phyloP scores from a whole-genome alignment of 2,797 vertebrate genomes.

The Oreonectes daqikongensis region DNA sequence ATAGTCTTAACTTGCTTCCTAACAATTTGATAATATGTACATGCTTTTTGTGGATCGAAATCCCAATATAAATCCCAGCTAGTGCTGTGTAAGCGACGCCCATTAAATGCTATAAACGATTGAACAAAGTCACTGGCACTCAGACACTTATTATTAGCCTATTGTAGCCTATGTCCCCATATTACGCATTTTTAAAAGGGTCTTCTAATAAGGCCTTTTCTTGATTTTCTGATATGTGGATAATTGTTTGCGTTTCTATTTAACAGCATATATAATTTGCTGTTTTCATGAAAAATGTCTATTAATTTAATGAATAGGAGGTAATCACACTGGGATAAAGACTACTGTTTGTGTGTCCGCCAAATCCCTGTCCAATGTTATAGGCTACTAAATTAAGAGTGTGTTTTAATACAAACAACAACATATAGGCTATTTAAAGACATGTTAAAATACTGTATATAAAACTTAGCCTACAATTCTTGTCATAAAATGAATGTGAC shows the following conservation, averaged over 20 bases:
- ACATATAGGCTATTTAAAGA: neutral
- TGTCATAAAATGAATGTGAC: neutral
- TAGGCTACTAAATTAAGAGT: neutral
- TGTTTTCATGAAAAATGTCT: neutral
- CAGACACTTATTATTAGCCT: slow-evolving; percentile 50
- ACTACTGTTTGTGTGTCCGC: neutral
- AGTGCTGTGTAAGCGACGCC: neutral
- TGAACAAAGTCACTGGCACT: neutral
- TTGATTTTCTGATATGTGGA: neutral
- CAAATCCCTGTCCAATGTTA: neutral
- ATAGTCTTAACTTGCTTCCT: neutral
- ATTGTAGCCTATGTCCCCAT: too few relatives aligned
- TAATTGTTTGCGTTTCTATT: neutral
- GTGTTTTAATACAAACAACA: neutral
- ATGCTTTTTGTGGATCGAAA: neutral
- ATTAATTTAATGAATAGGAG: neutral
- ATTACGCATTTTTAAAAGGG: slow-evolving; percentile 4
- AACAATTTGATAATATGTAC: neutral
- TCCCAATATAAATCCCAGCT: neutral
- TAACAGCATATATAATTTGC: neutral
- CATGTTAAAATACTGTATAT: neutral
- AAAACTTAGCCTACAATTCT: slow-evolving; percentile 9
- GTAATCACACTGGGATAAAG: neutral
- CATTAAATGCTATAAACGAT: neutral
- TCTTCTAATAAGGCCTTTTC: slow-evolving; percentile 5